phyloP scores from a whole-genome alignment of 2,888 invertebrate species.

The Diplazon laetatorius region DNA sequence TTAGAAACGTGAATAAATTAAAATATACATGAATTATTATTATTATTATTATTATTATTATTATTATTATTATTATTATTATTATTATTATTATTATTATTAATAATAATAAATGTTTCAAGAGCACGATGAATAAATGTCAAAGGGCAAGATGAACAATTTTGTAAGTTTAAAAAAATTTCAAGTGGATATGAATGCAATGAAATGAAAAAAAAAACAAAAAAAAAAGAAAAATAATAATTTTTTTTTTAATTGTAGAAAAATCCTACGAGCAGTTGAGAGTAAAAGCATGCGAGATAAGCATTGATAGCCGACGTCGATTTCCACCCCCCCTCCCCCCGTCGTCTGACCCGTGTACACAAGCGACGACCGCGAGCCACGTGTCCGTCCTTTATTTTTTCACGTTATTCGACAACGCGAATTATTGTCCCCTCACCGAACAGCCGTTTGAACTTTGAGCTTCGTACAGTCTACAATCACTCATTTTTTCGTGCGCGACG shows the following conservation, averaged over 20 bases:
- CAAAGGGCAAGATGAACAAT: neutral
- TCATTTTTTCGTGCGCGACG: constrained; percentile 49
- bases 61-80: too few species aligned
- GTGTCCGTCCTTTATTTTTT: too few species aligned
- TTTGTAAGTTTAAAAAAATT: neutral
- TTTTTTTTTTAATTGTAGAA: neutral
- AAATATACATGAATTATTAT: too few species aligned
- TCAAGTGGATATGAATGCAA: neutral
- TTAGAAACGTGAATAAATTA: too few species aligned
- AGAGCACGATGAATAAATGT: too few species aligned
- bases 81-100: too few species aligned
- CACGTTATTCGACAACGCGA: constrained; percentile 41
- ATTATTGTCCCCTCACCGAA: constrained; percentile 61
- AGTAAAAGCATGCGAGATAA: constrained; percentile 51
- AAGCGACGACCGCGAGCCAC: too few species aligned
- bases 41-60: too few species aligned
- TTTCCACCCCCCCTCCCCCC: too few species aligned
- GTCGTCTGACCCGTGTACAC: too few species aligned
- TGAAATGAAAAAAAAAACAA: neutral
- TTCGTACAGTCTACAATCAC: constrained; percentile 59
- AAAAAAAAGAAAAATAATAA: neutral
- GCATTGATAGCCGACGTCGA: constrained; percentile 48
- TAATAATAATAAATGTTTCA: too few species aligned
- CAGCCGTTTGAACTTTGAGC: constrained; percentile 57
- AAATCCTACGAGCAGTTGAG: constrained; percentile 34